Base-by-base conservation (phyloP, 1,140 invertebrate species). In the Antheraea pernyi region DNA sequence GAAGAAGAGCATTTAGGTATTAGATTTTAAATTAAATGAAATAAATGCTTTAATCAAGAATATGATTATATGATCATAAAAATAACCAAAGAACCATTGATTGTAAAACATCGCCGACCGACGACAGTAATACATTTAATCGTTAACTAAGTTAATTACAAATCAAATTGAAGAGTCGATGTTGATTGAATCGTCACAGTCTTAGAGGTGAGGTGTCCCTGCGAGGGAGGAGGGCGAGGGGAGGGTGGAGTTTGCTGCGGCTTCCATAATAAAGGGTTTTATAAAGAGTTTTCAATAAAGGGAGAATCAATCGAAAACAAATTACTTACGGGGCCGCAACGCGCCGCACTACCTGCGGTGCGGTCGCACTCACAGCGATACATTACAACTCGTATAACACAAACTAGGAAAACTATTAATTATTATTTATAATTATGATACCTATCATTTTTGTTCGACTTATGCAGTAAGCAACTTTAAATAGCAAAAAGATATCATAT, bases 301-400 rank as follows among this genome's bases (percentile, higher is more conserved):
- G 68, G 67, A 70, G 66, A 76, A 71, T 76, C 70, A 71, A 78
- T 76, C 70, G 79, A 74, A 78, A 80, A 78, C 73, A 80, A 80
- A 80, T 80, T 76, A 80, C 76, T 80, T 78, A 78, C 71, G 65
- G 58, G 60, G 37, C 67, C 68, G 70, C 67, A 30, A 30, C 22
- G 22, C 22, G 79, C 39, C 39, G 39, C 39, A 11, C 11, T n/a
- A 16, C 0, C 16, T 53, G 48, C 75, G 53, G 13, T 48, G 53
- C 53, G 64, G 64, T 53, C n/a, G 19, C 19, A 22, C 16, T 65
- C 46, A 53, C 16, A 53, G 46, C 46, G 46, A 53, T 6, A 9
- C 5, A 53, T 1, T 53, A 53, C 16, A 30, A 30, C 22, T 30
- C 22, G 22, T 2, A 30, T 30, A 30, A 4, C 22, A 30, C 22